Evolutionary conservation across 2,797 vertebrate genomes (phyloP), one percentile per base, ranked within the genome.

Genomic region (Euphonia xanthogaster): DNA sequence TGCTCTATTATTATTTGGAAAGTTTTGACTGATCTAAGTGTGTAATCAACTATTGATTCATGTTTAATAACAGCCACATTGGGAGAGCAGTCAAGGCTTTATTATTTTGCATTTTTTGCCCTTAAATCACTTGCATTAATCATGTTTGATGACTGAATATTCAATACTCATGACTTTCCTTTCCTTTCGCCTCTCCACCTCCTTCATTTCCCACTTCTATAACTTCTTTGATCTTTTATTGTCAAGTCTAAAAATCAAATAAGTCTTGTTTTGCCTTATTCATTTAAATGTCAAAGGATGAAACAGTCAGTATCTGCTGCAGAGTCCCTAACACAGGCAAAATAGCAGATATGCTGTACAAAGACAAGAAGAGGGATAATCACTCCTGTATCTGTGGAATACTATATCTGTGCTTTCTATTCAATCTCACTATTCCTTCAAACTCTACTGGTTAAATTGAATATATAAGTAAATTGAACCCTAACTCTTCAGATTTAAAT

Each of bases 111-210:
- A 68, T 65, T 47, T 74, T 95, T 91, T 92, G 11, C 81, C 73
- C 73, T 95, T 94, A 95, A 95, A 96, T 95, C 48, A 79, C 79
- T 66, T 92, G 37, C 77, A 96, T 95, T 96, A 96, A 96, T 96
- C 88, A 77, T 62, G n/a, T n/a, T 47, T 88, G 60, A 70, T 93
- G 66, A 90, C 78, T 91, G 66, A 95, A 93, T 93, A 93, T 79
- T 94, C 86, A 93, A 89, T 89, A 94, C 68, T 86, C 54, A 84
- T 82, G 30, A 66, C 44, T 85, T 87, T 45, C 20, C 25, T 80
- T 76, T 89, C 65, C 25, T 68, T 94, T 79, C 72, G 65, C 28
- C 25, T 45, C 45, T 86, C 72, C 45, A 90, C 68, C 60, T 89
- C 83, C 58, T 81, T 75, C 51, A 95, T 93, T 94, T 95, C 58